Evolutionary conservation across 2,797 vertebrate genomes (phyloP).

Genomic region (Scomberomorus guttatus): DNA sequence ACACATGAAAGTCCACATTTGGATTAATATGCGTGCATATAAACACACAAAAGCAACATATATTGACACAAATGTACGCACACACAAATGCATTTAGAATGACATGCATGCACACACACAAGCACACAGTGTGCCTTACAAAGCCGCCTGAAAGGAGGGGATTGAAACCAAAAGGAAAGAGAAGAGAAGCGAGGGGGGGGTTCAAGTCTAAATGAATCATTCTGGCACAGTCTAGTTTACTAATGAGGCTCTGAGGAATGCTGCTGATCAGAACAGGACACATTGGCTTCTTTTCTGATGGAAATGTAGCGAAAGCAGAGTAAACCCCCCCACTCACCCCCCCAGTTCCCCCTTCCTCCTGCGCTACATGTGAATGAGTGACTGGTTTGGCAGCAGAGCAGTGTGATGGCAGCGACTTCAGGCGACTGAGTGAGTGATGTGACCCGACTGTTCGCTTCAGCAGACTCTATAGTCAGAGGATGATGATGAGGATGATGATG

Average conservation of each 20-base stretch:
- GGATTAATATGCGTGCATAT: background rate
- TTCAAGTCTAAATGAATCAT: slow-evolving; percentile 63
- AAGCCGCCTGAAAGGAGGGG: slow-evolving; percentile 48
- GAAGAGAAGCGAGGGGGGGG: slow-evolving; percentile 26
- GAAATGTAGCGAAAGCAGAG: slow-evolving; percentile 59
- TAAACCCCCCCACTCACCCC: background rate
- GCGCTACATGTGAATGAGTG: slow-evolving; percentile 31
- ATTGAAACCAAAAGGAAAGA: slow-evolving; percentile 51
- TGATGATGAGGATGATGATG: background rate
- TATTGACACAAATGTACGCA: background rate
- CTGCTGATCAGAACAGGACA: slow-evolving; percentile 70
- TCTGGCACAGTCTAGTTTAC: slow-evolving; percentile 77
- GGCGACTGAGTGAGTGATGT: slow-evolving; percentile 10
- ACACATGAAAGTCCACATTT: background rate
- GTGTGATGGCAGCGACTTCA: slow-evolving; percentile 43
- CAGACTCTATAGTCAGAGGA: background rate
- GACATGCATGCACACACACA: slow-evolving; percentile 43
- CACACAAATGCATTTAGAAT: slow-evolving; percentile 25
- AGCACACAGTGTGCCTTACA: slow-evolving; percentile 38
- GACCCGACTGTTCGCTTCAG: slow-evolving; percentile 14
- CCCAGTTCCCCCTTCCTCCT: background rate
- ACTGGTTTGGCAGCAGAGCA: slow-evolving; percentile 20
- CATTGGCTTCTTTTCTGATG: slow-evolving; percentile 75
- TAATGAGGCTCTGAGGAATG: slow-evolving; percentile 81
- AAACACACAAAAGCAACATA: background rate